phyloP scores from a whole-genome alignment of 2,888 invertebrate genomes.

The Teleiodes luculella region DNA sequence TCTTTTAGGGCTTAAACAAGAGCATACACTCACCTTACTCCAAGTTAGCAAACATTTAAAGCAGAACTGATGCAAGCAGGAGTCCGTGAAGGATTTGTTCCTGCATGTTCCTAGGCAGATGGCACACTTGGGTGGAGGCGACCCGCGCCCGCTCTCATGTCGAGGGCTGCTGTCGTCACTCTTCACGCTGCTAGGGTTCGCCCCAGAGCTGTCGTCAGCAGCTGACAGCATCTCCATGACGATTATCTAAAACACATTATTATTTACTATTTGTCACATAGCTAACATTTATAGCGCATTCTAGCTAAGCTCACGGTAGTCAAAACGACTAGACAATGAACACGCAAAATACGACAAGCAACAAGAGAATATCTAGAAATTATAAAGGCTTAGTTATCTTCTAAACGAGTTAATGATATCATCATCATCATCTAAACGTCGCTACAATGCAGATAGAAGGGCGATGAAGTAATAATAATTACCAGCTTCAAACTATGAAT shows the following conservation, averaged over 20 bases:
- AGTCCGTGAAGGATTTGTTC: conserved; percentile 94
- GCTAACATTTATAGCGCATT: too few relatives aligned
- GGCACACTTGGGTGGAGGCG: conserved; percentile 93
- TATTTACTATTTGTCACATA: not conserved
- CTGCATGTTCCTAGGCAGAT: conserved; percentile 92
- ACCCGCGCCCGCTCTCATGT: conserved; percentile 59
- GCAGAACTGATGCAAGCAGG: conserved; percentile 96
- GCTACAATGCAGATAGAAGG: too few relatives aligned
- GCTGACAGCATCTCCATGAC: conserved; percentile 55
- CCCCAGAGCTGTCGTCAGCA: conserved; percentile 53
- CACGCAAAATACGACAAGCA: not conserved
- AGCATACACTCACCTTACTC: conserved; percentile 90
- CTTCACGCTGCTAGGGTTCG: conserved; percentile 65
- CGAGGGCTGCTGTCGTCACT: conserved; percentile 73
- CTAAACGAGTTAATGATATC: too few relatives aligned
- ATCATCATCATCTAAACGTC: too few relatives aligned
- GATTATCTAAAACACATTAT: conserved; percentile 17
- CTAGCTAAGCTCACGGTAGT: too few relatives aligned
- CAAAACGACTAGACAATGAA: not conserved
- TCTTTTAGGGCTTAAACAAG: too few relatives aligned
- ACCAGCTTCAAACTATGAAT: not conserved
- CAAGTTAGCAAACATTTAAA: conserved; percentile 95
- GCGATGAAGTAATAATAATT: not conserved
- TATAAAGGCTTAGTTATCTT: too few relatives aligned
- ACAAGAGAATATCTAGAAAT: too few relatives aligned